Percentiles rank a stretch among this genome's conserved stretches.
phyloP scores from a whole-genome alignment of 2,113 vertebrate genomes.

The Gila orcuttii region DNA sequence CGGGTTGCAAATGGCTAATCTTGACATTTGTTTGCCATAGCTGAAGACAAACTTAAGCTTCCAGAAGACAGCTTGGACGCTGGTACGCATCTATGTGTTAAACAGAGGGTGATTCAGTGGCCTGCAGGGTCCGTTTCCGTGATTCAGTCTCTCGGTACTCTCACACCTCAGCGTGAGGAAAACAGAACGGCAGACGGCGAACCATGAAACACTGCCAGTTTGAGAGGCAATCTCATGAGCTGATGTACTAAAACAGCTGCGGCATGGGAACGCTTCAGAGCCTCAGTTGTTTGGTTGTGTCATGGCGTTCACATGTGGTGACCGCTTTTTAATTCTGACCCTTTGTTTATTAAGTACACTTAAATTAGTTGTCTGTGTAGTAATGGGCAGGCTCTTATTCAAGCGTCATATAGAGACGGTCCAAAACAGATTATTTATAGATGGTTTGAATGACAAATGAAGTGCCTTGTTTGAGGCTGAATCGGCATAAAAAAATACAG shows the following conservation, averaged over 20 bases:
- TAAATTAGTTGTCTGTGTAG: not conserved
- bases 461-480: not conserved
- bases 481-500: not conserved
- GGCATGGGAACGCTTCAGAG: conserved; percentile 2
- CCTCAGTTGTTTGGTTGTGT: conserved; percentile 10
- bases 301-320: not conserved
- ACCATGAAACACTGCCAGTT: conserved; percentile 32
- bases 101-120: conserved; percentile 55
- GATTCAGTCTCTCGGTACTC: conserved; percentile 54
- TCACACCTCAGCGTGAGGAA: conserved; percentile 53
- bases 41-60: conserved; percentile 4
- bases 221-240: not conserved
- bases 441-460: not conserved
- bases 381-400: not conserved
- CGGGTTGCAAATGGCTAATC: conserved; percentile 3
- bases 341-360: conserved; percentile 10
- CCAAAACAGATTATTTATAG: not conserved
- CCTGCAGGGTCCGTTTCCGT: conserved; percentile 33
- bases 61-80: conserved; percentile 26
- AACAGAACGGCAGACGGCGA: conserved; percentile 47
- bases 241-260: conserved; percentile 7
- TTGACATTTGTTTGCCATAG: conserved; percentile 30
- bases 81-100: conserved; percentile 52
- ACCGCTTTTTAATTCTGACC: not conserved
- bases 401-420: not conserved